Conservation (phyloP, 1,140 invertebrate species). For the Drosophila nasuta region DNA sequence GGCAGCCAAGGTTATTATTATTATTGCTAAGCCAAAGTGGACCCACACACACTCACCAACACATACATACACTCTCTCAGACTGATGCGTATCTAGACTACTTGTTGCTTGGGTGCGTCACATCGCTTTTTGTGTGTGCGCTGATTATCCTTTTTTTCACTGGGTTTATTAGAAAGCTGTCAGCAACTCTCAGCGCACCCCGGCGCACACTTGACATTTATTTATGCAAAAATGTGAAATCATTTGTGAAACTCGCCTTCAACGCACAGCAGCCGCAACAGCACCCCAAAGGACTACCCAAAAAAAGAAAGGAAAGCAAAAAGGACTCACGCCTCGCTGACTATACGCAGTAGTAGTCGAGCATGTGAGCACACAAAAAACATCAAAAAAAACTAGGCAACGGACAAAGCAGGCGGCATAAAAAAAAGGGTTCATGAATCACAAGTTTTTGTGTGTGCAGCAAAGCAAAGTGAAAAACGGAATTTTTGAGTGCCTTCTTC, state of each 20-base stretch:
- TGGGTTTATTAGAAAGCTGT: constrained; percentile 82
- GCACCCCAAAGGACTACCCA: constrained; percentile 8
- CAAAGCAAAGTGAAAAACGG: not conserved
- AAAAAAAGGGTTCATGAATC: constrained; percentile 69
- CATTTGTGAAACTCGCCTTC: constrained; percentile 80
- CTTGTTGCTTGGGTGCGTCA: constrained; percentile 63
- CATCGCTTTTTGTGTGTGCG: constrained; percentile 42
- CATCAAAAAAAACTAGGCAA: constrained; percentile 28
- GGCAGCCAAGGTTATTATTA: constrained; percentile 80
- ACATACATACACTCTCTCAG: constrained; percentile 34
- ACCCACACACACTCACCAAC: constrained; percentile 42
- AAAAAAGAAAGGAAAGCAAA: constrained; percentile 43
- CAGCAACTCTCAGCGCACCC: constrained; percentile 73
- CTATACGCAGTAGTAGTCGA: constrained; percentile 15
- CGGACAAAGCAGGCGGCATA: constrained; percentile 11
- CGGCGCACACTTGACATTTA: constrained; percentile 81
- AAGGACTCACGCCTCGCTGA: constrained; percentile 58
- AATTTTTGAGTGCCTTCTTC: not conserved
- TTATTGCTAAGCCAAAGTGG: constrained; percentile 78
- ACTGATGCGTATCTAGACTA: constrained; percentile 36
- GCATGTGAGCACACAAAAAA: constrained; percentile 21
- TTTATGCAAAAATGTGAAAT: constrained; percentile 84
- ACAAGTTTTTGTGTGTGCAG: constrained; percentile 58
- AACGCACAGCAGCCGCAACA: constrained; percentile 41
- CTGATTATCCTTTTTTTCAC: constrained; percentile 77